A percentile compares a stretch with the other conserved stretches of the same genome.
Conservation (phyloP, 2,113 vertebrate genomes). For the Verasper variegatus region DNA sequence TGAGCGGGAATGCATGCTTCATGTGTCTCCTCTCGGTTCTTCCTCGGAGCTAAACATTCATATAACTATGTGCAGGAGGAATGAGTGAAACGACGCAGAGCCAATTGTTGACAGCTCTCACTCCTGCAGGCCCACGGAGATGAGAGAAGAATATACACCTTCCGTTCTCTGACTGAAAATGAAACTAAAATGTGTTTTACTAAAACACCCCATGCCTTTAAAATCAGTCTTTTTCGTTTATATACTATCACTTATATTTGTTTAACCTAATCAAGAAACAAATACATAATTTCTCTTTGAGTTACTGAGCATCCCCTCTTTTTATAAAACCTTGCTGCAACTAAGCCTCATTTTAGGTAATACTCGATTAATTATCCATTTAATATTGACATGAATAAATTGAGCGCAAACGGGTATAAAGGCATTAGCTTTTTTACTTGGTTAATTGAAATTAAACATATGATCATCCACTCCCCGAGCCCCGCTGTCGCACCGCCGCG, state of each 20-base stretch:
- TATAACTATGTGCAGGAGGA: slow-evolving; percentile 29
- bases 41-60: slow-evolving; percentile 62
- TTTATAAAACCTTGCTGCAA: slow-evolving; percentile 60
- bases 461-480: slow-evolving; percentile 60
- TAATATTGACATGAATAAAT: slow-evolving; percentile 79
- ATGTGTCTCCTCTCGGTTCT: slow-evolving; percentile 46
- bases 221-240: neutral
- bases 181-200: neutral
- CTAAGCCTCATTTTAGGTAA: slow-evolving; percentile 75
- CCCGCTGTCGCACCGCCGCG: slow-evolving; percentile 27
- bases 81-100: slow-evolving; percentile 18
- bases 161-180: neutral
- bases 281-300: slow-evolving; percentile 20
- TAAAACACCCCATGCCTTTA: neutral
- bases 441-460: slow-evolving; percentile 83
- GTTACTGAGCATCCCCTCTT: slow-evolving; percentile 34
- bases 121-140: slow-evolving; percentile 23
- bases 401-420: slow-evolving; percentile 72
- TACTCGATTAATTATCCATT: slow-evolving; percentile 77
- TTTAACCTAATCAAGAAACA: slow-evolving; percentile 7
- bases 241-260: accelerated
- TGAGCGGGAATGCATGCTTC: slow-evolving; percentile 72
- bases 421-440: slow-evolving; percentile 64
- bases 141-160: neutral
- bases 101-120: slow-evolving; percentile 38